Percentiles rank a stretch among this genome's conserved stretches.
These are phyloP conservation scores for Zhuqinia jingwanae DNA, from an alignment of 2,888 invertebrate species.

Conservation along the genomic window DNA sequence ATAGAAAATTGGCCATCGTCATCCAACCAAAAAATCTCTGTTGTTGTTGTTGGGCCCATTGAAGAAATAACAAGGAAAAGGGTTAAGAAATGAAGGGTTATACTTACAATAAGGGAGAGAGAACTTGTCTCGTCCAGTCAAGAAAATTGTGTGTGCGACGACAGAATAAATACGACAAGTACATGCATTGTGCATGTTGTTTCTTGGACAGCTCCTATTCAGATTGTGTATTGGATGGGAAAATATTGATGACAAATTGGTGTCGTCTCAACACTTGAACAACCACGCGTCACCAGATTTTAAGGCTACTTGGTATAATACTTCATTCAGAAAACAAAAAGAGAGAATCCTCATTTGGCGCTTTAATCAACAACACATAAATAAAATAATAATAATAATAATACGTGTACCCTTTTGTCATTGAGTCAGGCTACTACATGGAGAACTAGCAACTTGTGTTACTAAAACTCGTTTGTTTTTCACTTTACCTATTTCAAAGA, in stretches of 20 bases:
- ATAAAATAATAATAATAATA: no score
- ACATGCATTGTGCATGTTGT: not conserved
- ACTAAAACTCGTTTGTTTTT: constrained; percentile 37
- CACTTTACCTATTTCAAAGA: constrained; percentile 12
- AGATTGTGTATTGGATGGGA: constrained; percentile 45
- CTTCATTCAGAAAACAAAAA: not conserved
- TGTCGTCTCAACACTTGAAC: constrained; percentile 25
- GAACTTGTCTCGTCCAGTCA: constrained; percentile 58
- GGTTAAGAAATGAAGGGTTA: constrained; percentile 27
- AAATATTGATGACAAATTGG: constrained; percentile 66
- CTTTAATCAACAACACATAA: no score
- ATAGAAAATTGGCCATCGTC: constrained; percentile 16
- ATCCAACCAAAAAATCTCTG: constrained; percentile 11
- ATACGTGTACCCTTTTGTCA: constrained; percentile 5
- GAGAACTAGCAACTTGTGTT: not conserved
- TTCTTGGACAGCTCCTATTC: constrained; percentile 23
- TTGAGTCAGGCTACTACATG: not conserved
- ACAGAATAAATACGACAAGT: constrained; percentile 9
- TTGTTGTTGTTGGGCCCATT: constrained; percentile 32
- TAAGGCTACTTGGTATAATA: not conserved
- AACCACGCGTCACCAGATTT: constrained; percentile 36
- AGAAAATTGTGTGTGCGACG: not conserved
- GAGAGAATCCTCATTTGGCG: no score
- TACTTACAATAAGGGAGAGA: no score
- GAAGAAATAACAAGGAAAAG: constrained; percentile 35